These are phyloP conservation scores for Apodemia zela DNA, from an alignment of 2,888 invertebrate species.

Conservation along the genomic window DNA sequence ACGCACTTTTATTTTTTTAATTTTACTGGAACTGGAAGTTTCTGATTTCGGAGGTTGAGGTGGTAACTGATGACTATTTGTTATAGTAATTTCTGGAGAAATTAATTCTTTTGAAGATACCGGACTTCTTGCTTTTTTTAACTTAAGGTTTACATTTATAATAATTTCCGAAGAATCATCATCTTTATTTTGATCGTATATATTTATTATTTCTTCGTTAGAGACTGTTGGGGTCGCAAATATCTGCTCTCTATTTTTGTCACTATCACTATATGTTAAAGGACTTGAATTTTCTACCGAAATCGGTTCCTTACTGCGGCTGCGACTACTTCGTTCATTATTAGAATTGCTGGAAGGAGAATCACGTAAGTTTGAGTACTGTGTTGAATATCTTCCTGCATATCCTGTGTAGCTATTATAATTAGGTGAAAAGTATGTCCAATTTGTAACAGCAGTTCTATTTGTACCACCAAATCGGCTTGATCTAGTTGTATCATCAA, in stretches of 20 bases:
- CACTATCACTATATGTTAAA: conserved; percentile 41
- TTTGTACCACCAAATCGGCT: conserved; percentile 82
- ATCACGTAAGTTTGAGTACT: conserved; percentile 62
- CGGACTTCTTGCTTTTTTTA: conserved; percentile 62
- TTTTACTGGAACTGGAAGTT: conserved; percentile 43
- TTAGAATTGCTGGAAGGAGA: conserved; percentile 45
- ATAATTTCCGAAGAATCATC: conserved; percentile 66
- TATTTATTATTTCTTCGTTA: conserved; percentile 48
- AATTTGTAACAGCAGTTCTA: conserved; percentile 81
- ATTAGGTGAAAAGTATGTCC: conserved; percentile 82
- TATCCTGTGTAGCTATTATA: conserved; percentile 64
- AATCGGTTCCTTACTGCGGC: conserved; percentile 59
- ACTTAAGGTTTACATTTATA: conserved; percentile 70
- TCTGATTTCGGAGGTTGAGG: conserved; percentile 75
- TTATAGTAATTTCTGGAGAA: conserved; percentile 64
- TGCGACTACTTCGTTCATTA: conserved; percentile 59
- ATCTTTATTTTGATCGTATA: conserved; percentile 60
- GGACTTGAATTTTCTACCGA: conserved; percentile 45
- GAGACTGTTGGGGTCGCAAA: conserved; percentile 5
- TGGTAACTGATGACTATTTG: conserved; percentile 68
- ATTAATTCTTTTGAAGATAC: conserved; percentile 50
- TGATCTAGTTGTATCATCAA: conserved; percentile 84
- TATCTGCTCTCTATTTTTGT: conserved; percentile 39
- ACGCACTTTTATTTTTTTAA: conserved; percentile 60
- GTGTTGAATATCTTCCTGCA: conserved; percentile 71